Conservation (phyloP, 2,888 invertebrate genomes). For the Xanthia togata region DNA sequence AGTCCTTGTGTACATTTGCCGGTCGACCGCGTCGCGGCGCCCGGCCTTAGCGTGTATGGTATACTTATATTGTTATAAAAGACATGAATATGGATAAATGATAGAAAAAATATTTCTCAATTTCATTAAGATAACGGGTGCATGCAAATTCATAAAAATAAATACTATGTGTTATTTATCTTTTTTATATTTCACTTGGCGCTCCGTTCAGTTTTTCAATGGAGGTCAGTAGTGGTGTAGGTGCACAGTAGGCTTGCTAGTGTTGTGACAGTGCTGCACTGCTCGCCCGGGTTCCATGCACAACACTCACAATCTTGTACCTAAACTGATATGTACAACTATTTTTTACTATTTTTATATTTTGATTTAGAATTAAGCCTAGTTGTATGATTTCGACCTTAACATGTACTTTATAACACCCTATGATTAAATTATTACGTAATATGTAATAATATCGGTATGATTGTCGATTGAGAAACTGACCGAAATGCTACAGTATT, state of each 20-base stretch:
- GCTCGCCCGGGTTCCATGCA: slow-evolving; percentile 77
- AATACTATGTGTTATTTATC: slow-evolving; percentile 90
- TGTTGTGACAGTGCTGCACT: slow-evolving; percentile 45
- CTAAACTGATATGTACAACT: slow-evolving; percentile 87
- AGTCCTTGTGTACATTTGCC: slow-evolving; percentile 89
- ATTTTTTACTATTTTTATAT: slow-evolving; percentile 91
- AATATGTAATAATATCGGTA: slow-evolving; percentile 78
- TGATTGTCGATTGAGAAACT: slow-evolving; percentile 88
- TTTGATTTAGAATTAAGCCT: slow-evolving; percentile 90
- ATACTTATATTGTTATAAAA: slow-evolving; percentile 89
- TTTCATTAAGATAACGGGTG: slow-evolving; percentile 89
- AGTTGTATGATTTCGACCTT: slow-evolving; percentile 88
- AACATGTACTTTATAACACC: slow-evolving; percentile 86
- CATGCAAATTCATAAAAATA: slow-evolving; percentile 89
- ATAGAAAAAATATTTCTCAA: slow-evolving; percentile 89
- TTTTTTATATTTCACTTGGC: slow-evolving; percentile 90
- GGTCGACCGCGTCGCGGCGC: slow-evolving; percentile 83
- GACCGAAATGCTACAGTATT: slow-evolving; percentile 88
- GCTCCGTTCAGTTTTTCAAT: slow-evolving; percentile 87
- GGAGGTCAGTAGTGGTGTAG: slow-evolving; percentile 74
- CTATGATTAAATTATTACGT: slow-evolving; percentile 85
- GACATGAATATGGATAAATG: slow-evolving; percentile 88
- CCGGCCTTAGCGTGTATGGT: slow-evolving; percentile 87
- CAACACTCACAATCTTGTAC: slow-evolving; percentile 86
- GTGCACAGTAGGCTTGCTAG: slow-evolving; percentile 72